Conservation (phyloP, 2,113 vertebrate genomes). For the Chaetodon auriga region DNA sequence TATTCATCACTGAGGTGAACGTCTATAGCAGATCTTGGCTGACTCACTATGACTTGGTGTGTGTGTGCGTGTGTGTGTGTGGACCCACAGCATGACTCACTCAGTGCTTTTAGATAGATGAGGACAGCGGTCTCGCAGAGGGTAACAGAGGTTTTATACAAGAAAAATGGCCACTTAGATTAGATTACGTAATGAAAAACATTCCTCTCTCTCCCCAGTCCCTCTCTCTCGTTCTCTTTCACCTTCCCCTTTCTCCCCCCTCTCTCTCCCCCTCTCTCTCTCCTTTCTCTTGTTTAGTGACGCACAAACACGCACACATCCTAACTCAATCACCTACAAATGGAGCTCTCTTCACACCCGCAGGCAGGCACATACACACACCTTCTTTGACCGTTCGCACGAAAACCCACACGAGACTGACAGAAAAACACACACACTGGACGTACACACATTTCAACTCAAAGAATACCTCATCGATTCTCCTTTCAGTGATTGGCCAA, state of each 20-base stretch:
- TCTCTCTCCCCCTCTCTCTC: background rate
- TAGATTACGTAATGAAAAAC: slow-evolving; percentile 77
- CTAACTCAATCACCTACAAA: slow-evolving; percentile 74
- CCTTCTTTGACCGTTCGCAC: slow-evolving; percentile 3
- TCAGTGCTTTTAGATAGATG: slow-evolving; percentile 82
- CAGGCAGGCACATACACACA: slow-evolving; percentile 20
- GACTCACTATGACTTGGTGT: slow-evolving; percentile 75
- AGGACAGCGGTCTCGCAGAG: slow-evolving; percentile 76
- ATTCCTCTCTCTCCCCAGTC: slow-evolving; percentile 28
- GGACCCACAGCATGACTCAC: slow-evolving; percentile 75
- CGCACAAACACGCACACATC: slow-evolving; percentile 26
- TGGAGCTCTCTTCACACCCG: slow-evolving; percentile 66
- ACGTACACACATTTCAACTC: slow-evolving; percentile 18
- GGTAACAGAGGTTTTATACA: slow-evolving; percentile 77
- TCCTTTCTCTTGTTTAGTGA: slow-evolving; percentile 22
- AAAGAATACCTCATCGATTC: slow-evolving; percentile 54
- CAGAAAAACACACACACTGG: slow-evolving; percentile 11
- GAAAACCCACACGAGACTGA: slow-evolving; percentile 19
- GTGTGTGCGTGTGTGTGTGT: slow-evolving; percentile 49
- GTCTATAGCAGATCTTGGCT: slow-evolving; percentile 74
- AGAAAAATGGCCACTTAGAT: slow-evolving; percentile 82
- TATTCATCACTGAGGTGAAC: slow-evolving; percentile 79
- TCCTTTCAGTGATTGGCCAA: slow-evolving; percentile 16
- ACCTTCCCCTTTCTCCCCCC: background rate
- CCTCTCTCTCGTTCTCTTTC: slow-evolving; percentile 17